Percentiles rank a stretch among this genome's conserved stretches.
Conservation (phyloP, 2,113 vertebrate species). For the Heterotilapia buettikoferi region DNA sequence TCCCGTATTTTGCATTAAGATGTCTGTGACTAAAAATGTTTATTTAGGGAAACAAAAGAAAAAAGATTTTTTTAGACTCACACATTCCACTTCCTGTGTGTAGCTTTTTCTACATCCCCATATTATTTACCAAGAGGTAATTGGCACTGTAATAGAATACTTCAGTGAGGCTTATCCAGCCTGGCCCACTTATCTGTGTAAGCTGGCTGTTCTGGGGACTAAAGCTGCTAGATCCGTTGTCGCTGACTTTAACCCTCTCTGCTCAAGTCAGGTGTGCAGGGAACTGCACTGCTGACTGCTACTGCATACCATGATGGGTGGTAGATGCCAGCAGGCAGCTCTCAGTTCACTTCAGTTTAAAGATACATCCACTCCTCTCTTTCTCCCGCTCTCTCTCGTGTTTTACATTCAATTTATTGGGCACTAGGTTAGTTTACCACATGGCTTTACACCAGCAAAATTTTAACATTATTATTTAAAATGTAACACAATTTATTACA, state of each 20-base stretch:
- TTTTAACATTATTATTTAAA: neutral
- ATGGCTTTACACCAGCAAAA: neutral
- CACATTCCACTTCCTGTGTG: constrained; percentile 37
- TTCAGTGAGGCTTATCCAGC: constrained; percentile 59
- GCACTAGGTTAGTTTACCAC: neutral
- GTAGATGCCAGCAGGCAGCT: neutral
- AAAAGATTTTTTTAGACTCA: constrained; percentile 14
- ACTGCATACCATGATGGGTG: neutral
- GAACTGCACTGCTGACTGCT: constrained; percentile 1
- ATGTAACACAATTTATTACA: neutral
- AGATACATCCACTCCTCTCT: neutral
- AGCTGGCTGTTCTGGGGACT: constrained; percentile 66
- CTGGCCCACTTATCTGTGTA: constrained; percentile 65
- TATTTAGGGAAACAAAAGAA: constrained; percentile 22
- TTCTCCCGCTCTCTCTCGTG: neutral
- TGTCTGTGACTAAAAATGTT: neutral
- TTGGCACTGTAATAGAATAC: constrained; percentile 68
- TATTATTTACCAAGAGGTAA: constrained; percentile 63
- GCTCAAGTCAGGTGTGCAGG: constrained; percentile 48
- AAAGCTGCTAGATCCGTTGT: constrained; percentile 63
- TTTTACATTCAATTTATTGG: neutral
- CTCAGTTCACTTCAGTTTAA: neutral
- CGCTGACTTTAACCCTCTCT: constrained; percentile 59
- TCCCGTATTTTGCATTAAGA: neutral
- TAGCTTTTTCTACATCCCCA: constrained; percentile 35